These are phyloP conservation scores for Formicarius rufipectus DNA, from an alignment of 2,113 vertebrate genomes.

Conservation along the genomic window DNA sequence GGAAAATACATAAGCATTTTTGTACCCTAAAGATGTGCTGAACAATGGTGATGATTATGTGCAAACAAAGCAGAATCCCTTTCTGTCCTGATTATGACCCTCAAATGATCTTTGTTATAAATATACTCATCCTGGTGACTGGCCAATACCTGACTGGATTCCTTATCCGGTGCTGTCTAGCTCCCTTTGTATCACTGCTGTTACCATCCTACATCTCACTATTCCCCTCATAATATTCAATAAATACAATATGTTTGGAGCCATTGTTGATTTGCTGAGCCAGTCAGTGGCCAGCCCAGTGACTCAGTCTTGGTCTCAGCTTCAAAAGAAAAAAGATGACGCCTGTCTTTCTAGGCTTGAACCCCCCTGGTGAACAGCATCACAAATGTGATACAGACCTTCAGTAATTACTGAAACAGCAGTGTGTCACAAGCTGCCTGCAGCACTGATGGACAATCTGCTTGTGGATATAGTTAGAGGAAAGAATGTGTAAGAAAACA, in stretches of 20 bases:
- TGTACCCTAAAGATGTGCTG: not conserved
- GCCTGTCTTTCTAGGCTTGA: constrained; percentile 32
- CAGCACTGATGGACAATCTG: constrained; percentile 15
- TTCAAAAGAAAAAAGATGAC: constrained; percentile 36
- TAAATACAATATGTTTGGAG: constrained; percentile 37
- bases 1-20: not conserved
- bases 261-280: constrained; percentile 32
- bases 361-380: constrained; percentile 14
- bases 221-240: not conserved
- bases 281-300: not conserved
- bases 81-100: constrained; percentile 24
- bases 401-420: constrained; percentile 50
- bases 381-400: constrained; percentile 8
- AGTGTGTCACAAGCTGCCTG: constrained; percentile 41
- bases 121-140: constrained; percentile 41
- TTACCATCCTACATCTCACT: not conserved
- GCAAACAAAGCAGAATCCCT: constrained; percentile 36
- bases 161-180: not conserved
- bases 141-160: constrained; percentile 43
- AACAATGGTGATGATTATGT: not conserved
- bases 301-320: constrained; percentile 8
- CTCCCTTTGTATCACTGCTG: not conserved
- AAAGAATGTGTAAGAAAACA: constrained; percentile 5
- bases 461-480: not conserved
- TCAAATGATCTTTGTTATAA: constrained; percentile 56